A percentile compares a stretch with the other conserved stretches of the same genome.
Evolutionary conservation across 2,797 vertebrate genomes (phyloP).

Genomic region (Oryzias sinensis): DNA sequence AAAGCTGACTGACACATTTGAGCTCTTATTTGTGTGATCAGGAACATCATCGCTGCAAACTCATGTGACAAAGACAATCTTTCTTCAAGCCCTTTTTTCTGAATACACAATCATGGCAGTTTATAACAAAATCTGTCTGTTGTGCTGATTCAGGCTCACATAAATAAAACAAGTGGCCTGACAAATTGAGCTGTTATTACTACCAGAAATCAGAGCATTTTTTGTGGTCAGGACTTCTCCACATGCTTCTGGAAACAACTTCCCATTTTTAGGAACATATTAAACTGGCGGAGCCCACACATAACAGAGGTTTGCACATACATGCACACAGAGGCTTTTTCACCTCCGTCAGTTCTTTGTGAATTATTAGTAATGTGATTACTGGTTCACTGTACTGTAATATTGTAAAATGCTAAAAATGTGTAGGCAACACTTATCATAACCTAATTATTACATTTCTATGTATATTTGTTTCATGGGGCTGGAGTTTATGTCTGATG

Average conservation of each 20-base stretch:
- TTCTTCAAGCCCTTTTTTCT: conserved; percentile 8
- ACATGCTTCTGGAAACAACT: conserved; percentile 45
- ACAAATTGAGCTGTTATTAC: conserved; percentile 48
- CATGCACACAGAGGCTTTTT: conserved; percentile 15
- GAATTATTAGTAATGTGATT: neutral
- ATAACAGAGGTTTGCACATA: neutral
- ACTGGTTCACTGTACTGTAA: too few species aligned
- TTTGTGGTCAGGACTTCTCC: conserved; percentile 32
- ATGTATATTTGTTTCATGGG: too few species aligned
- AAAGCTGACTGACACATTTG: neutral
- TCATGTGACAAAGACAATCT: conserved; percentile 8
- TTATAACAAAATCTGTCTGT: conserved; percentile 1
- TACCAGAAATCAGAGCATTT: conserved; percentile 37
- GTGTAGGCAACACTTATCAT: too few species aligned
- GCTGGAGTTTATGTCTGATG: too few species aligned
- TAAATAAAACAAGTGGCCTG: conserved; percentile 22
- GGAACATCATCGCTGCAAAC: conserved; percentile 21
- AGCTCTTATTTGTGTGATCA: conserved; percentile 15
- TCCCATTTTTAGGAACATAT: conserved; percentile 41
- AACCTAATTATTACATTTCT: too few species aligned
- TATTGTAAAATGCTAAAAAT: too few species aligned
- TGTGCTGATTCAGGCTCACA: conserved; percentile 6
- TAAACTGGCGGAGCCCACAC: conserved; percentile 28
- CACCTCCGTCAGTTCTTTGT: neutral
- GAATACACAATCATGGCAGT: conserved; percentile 7